Base-by-base conservation (phyloP, 2,113 vertebrate genomes). In the Amblyornis subalaris region DNA sequence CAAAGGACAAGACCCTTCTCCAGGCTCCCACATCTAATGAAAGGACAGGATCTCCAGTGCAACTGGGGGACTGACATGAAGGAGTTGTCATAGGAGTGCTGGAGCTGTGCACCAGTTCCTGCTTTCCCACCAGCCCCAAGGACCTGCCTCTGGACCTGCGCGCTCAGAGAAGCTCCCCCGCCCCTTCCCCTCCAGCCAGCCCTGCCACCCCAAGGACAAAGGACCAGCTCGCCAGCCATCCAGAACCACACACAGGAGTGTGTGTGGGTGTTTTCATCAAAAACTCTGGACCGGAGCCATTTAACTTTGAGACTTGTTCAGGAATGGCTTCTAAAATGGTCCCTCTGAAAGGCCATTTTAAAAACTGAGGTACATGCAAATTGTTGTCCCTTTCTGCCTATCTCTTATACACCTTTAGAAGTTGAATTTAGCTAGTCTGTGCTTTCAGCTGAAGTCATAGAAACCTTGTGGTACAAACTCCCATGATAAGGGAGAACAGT, bases 141-240 rank as follows among this genome's bases (percentile, higher is more conserved):
- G 48, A 50, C 10, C 48, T 50, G 75, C 28, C 16, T 81, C 33
- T 60, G 24, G 7, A 4, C 28, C 13, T 11, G 47, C 0, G 0
- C 0, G 0, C 50, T n/a, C 13, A 6, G 45, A 74, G 71, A 40
- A 55, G 50, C 18, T 66, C 7, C 19, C 14, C 2, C 1, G 2
- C 3, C 7, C 36, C 33, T 64, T 45, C 61, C 25, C 19, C 54
- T 55, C 13, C 36, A 13, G 18, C 42, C 36, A 61, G 50, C 31
- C 42, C 33, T 38, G 50, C 47, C n/a, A 22, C 1, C 14, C 18
- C 48, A 14, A 20, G 13, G 48, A 50, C 31, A 15, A 12, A 2
- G 1, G 4, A 45, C 14, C 2, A 5, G 44, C 22, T 40, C 51
- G 38, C 36, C 53, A 55, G 5, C 26, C 48, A 38, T 10, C 13